Evolutionary conservation across 2,888 invertebrate genomes (phyloP).

Genomic region (Cinara cedri): DNA sequence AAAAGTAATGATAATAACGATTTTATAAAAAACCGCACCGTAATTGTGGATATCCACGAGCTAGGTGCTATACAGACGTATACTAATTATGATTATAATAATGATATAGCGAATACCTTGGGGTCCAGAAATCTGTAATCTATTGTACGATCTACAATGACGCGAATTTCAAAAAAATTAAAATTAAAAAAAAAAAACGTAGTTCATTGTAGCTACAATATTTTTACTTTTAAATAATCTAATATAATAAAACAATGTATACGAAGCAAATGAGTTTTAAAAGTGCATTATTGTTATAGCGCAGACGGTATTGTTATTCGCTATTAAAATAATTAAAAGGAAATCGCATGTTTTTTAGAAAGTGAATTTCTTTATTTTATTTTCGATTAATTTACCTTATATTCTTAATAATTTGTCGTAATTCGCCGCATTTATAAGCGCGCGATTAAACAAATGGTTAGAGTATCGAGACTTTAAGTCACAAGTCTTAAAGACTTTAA

Average conservation of each 20-base stretch:
- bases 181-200: too few species aligned
- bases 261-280: not conserved
- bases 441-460: not conserved
- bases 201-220: too few species aligned
- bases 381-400: not conserved
- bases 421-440: not conserved
- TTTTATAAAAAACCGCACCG: not conserved
- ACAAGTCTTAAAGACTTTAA: too few species aligned
- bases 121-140: not conserved
- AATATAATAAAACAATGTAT: not conserved
- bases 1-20: not conserved
- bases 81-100: not conserved
- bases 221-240: too few species aligned
- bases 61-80: not conserved
- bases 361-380: conserved; percentile 11
- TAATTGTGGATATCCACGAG: not conserved
- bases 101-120: not conserved
- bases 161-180: not conserved
- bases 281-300: not conserved
- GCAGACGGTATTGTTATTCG: not conserved
- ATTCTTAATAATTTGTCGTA: conserved; percentile 6
- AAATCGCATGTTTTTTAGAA: conserved; percentile 19
- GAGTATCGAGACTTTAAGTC: too few species aligned
- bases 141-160: not conserved
- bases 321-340: not conserved